Conservation (phyloP, 1,140 invertebrate species). For the Oncopeltus fasciatus region DNA sequence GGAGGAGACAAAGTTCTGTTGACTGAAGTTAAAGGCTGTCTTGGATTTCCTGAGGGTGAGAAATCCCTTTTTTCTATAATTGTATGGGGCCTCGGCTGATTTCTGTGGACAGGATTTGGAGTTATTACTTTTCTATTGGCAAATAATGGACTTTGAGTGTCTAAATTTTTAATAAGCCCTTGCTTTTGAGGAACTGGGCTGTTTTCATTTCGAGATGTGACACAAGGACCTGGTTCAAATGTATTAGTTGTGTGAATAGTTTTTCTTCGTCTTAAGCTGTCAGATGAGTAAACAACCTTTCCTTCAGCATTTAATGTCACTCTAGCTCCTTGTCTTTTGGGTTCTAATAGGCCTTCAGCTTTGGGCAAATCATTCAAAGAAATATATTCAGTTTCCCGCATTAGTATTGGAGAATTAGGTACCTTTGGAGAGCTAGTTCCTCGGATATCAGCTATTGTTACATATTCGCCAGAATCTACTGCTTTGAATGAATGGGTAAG, state of each 20-base stretch:
- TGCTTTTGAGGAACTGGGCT: conserved; percentile 25
- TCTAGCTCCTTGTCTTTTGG: conserved; percentile 48
- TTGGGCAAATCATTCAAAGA: conserved; percentile 54
- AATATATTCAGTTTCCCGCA: conserved; percentile 53
- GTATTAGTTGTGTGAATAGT: conserved; percentile 67
- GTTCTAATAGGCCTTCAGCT: conserved; percentile 25
- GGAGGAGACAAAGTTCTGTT: conserved; percentile 17
- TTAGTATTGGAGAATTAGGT: conserved; percentile 29
- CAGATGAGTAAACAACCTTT: conserved; percentile 77
- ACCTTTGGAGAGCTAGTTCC: conserved; percentile 44
- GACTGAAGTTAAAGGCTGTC: conserved; percentile 7
- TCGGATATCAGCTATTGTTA: conserved; percentile 65
- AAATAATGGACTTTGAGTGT: conserved; percentile 13
- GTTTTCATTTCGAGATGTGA: conserved; percentile 14
- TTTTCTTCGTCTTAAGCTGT: conserved; percentile 67
- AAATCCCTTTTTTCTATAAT: background rate
- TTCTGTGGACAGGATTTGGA: conserved; percentile 3
- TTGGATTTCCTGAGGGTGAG: background rate
- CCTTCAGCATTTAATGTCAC: conserved; percentile 76
- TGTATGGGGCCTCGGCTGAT: background rate
- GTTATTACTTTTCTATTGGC: conserved; percentile 16
- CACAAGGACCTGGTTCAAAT: conserved; percentile 47
- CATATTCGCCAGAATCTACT: conserved; percentile 58
- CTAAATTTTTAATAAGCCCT: conserved; percentile 24
- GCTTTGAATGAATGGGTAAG: conserved; percentile 19